Conservation (phyloP, 2,888 invertebrate species). For the Acanthosepion esculentum region DNA sequence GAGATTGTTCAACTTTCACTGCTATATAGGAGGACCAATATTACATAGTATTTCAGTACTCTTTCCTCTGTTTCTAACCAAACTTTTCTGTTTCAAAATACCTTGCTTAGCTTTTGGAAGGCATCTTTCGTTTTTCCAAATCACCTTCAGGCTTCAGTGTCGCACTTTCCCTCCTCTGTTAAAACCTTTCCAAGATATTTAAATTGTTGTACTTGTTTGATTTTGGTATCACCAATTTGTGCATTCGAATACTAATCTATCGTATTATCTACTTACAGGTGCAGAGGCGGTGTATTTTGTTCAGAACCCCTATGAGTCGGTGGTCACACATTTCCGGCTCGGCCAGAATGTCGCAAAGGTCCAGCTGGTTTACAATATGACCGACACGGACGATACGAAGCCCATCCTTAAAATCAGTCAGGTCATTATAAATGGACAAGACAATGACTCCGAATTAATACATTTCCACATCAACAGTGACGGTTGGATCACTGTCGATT, state of each 20-base stretch:
- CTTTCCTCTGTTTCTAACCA: too few relatives aligned
- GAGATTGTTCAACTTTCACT: too few relatives aligned
- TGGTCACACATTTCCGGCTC: conserved; percentile 38
- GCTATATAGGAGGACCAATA: too few relatives aligned
- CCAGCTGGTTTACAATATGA: conserved; percentile 36
- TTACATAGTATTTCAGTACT: too few relatives aligned
- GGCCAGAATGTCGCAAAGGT: conserved; percentile 39
- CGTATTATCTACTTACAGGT: background rate
- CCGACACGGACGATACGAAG: background rate
- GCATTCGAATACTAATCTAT: background rate
- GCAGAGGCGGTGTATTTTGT: conserved; percentile 42
- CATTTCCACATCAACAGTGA: conserved; percentile 39
- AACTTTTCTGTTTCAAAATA: too few relatives aligned
- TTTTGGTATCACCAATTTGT: too few relatives aligned
- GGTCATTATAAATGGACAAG: background rate
- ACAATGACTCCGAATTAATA: background rate
- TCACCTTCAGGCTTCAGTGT: too few relatives aligned
- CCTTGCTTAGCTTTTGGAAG: too few relatives aligned
- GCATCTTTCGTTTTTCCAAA: too few relatives aligned
- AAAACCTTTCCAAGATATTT: too few relatives aligned
- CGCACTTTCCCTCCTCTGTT: too few relatives aligned
- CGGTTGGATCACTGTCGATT: conserved; percentile 36
- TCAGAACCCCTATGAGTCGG: conserved; percentile 41
- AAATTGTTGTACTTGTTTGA: too few relatives aligned
- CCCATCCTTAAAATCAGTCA: background rate